Evolutionary conservation across 2,888 invertebrate species (phyloP).

Genomic region (Apantesis nais): DNA sequence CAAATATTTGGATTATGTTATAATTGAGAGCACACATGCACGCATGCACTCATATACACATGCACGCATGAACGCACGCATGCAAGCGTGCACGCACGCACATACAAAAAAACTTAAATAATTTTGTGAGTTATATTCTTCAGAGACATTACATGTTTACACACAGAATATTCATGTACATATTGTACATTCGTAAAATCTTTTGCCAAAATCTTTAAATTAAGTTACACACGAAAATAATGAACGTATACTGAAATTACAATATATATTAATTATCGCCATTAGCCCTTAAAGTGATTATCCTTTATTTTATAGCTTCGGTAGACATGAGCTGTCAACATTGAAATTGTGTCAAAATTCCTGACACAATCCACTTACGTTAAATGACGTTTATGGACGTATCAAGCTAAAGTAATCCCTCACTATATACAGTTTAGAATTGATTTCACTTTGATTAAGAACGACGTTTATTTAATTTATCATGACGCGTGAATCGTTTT

Average conservation of each 20-base stretch:
- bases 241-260: neutral
- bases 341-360: slow-evolving; percentile 2
- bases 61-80: no score
- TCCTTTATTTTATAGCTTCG: neutral
- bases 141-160: neutral
- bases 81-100: no score
- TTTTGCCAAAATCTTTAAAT: neutral
- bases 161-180: neutral
- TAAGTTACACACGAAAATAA: neutral
- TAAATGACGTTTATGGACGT: neutral
- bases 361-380: neutral
- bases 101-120: no score
- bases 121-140: neutral
- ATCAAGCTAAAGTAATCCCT: neutral
- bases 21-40: neutral
- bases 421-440: neutral
- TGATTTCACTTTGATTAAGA: neutral
- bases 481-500: neutral
- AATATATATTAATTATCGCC: neutral
- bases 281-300: neutral
- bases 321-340: neutral
- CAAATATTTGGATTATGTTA: no score
- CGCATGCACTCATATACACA: neutral
- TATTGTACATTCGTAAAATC: neutral
- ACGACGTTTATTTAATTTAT: neutral